These are phyloP conservation scores for Salvelinus namaycush DNA, from an alignment of 2,113 vertebrate genomes.

Conservation along the genomic window DNA sequence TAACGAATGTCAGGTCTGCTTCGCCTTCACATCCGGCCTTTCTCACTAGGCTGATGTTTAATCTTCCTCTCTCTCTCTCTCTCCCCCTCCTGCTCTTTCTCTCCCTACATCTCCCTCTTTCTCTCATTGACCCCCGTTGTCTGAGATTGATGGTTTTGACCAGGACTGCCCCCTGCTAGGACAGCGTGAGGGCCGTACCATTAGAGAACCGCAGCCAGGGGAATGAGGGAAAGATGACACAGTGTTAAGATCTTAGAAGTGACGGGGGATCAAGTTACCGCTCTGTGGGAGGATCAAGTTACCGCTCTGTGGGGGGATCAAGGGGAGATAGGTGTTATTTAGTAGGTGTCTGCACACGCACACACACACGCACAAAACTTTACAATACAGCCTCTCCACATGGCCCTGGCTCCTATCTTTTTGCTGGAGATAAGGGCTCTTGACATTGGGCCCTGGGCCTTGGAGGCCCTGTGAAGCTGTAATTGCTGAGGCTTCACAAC, in stretches of 20 bases:
- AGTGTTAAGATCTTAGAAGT: too few species aligned
- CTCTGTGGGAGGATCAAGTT: not conserved
- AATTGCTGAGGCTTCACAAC: constrained; percentile 57
- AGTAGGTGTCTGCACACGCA: not conserved
- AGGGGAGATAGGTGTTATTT: not conserved
- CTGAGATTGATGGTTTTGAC: constrained; percentile 43
- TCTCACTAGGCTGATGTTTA: not conserved
- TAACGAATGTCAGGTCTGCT: not conserved
- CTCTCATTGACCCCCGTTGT: not conserved
- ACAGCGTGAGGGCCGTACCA: constrained; percentile 37
- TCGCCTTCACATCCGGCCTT: not conserved
- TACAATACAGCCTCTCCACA: constrained; percentile 22
- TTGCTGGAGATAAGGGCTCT: constrained; percentile 64
- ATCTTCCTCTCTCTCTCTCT: not conserved
- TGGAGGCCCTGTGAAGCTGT: constrained; percentile 43
- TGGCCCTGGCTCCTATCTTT: constrained; percentile 47
- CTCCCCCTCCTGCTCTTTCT: not conserved
- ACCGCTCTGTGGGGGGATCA: not conserved
- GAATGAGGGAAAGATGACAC: too few species aligned
- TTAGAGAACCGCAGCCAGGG: not conserved
- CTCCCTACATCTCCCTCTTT: not conserved
- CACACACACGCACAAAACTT: not conserved
- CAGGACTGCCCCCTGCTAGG: constrained; percentile 21
- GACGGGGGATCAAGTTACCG: too few species aligned
- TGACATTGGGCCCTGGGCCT: constrained; percentile 51